These are phyloP conservation scores for Poecile atricapillus DNA, from an alignment of 2,113 vertebrate species.

Conservation along the genomic window DNA sequence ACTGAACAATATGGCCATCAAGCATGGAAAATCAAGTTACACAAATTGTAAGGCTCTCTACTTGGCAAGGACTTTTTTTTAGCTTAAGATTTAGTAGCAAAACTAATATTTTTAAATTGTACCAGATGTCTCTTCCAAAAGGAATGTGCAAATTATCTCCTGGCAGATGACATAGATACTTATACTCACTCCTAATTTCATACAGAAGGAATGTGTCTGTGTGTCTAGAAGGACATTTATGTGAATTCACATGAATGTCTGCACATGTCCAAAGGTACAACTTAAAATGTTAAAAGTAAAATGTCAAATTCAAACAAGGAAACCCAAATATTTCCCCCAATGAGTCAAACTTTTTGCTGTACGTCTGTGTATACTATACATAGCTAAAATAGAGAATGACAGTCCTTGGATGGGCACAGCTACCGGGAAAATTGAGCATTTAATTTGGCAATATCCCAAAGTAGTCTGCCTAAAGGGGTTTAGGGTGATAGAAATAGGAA, in stretches of 20 bases:
- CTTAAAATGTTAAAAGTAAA: background rate
- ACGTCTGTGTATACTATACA: background rate
- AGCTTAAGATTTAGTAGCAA: constrained; percentile 48
- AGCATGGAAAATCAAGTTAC: constrained; percentile 47
- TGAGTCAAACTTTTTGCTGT: background rate
- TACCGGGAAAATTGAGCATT: background rate
- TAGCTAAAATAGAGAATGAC: background rate
- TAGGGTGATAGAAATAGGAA: background rate
- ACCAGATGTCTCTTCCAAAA: background rate
- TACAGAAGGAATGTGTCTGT: background rate
- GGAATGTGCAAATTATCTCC: background rate
- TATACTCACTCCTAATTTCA: background rate
- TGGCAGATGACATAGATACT: background rate
- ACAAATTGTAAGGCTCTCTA: background rate
- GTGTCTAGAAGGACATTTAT: background rate
- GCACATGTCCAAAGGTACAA: background rate
- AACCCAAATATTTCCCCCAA: background rate
- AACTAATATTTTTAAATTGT: background rate
- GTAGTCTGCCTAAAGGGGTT: background rate
- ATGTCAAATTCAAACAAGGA: background rate
- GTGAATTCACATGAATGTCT: background rate
- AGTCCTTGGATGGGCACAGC: background rate
- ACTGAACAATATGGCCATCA: constrained; percentile 38
- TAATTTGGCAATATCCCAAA: background rate
- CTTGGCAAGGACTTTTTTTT: constrained; percentile 13